A percentile compares a stretch with the other conserved stretches of the same genome.
These are phyloP conservation scores for Molossus alvarezi DNA, from an alignment of 2,797 vertebrate species.

Conservation along the genomic window DNA sequence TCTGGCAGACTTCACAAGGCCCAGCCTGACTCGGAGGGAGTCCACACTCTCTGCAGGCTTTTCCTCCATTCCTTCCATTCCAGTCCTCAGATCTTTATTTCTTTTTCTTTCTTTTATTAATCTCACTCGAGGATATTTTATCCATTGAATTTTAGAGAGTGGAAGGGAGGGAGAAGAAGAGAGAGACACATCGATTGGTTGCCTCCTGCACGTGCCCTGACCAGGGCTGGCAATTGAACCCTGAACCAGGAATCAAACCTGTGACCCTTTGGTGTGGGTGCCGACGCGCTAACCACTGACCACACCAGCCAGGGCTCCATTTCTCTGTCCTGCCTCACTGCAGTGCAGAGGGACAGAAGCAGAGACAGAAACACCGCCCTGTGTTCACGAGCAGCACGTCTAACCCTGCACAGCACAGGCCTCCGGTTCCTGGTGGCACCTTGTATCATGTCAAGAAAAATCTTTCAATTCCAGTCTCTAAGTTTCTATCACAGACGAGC, in stretches of 20 bases:
- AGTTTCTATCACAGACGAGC: not conserved
- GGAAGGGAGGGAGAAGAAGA: too few relatives aligned
- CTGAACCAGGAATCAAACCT: too few relatives aligned
- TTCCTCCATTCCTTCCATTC: not conserved
- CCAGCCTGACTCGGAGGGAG: not conserved
- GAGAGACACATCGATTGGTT: too few relatives aligned
- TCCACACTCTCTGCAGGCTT: not conserved
- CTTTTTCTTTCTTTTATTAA: not conserved
- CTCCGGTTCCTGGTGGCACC: not conserved
- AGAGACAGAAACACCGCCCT: accelerated
- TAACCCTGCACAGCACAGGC: accelerated
- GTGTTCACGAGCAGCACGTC: accelerated
- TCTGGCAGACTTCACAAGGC: not conserved
- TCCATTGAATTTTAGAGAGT: too few relatives aligned
- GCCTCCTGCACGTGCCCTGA: too few relatives aligned
- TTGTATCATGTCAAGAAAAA: not conserved
- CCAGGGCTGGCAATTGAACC: too few relatives aligned
- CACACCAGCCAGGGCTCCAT: too few relatives aligned
- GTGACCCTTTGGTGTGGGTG: too few relatives aligned
- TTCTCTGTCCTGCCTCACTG: not conserved
- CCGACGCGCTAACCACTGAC: too few relatives aligned
- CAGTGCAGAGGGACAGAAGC: too few relatives aligned
- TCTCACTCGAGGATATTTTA: too few relatives aligned
- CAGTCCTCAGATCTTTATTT: not conserved
- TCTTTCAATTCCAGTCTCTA: not conserved